Evolutionary conservation across 1,140 invertebrate genomes (phyloP).

Genomic region (Penaeus indicus): DNA sequence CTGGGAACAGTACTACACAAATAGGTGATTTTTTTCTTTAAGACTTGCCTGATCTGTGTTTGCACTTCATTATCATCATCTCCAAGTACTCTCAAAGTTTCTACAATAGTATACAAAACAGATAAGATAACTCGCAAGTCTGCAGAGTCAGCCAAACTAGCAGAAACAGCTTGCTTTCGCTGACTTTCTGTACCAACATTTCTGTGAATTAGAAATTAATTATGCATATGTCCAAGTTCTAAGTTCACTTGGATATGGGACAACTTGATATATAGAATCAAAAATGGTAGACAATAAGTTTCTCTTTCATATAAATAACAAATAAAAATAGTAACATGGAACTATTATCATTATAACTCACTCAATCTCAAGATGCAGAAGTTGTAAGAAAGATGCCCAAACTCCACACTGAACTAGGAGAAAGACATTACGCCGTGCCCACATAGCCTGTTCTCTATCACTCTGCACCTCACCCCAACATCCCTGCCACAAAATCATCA

Average conservation of each 20-base stretch:
- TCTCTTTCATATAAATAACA: too few species aligned
- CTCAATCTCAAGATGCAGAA: conserved; percentile 95
- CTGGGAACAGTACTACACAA: too few species aligned
- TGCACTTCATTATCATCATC: conserved; percentile 74
- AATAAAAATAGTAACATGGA: too few species aligned
- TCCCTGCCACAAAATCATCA: conserved; percentile 72
- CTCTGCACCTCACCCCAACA: conserved; percentile 95
- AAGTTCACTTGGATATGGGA: conserved; percentile 7
- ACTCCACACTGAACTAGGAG: conserved; percentile 89
- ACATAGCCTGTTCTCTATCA: conserved; percentile 87
- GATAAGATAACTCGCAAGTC: conserved; percentile 93
- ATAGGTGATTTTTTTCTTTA: too few species aligned
- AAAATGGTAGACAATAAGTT: not conserved
- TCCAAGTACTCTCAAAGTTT: conserved; percentile 82
- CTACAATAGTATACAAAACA: conserved; percentile 93
- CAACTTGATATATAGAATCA: not conserved
- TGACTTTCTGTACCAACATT: conserved; percentile 75
- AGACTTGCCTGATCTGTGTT: conserved; percentile 54
- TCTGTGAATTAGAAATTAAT: conserved; percentile 30
- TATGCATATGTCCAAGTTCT: not conserved
- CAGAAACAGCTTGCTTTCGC: conserved; percentile 84
- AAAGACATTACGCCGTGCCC: conserved; percentile 87
- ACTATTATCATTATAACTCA: conserved; percentile 70
- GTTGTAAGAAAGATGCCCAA: conserved; percentile 89
- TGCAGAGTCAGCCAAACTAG: conserved; percentile 88